Conservation (phyloP, 2,113 vertebrate genomes). For the Anhinga rufa region DNA sequence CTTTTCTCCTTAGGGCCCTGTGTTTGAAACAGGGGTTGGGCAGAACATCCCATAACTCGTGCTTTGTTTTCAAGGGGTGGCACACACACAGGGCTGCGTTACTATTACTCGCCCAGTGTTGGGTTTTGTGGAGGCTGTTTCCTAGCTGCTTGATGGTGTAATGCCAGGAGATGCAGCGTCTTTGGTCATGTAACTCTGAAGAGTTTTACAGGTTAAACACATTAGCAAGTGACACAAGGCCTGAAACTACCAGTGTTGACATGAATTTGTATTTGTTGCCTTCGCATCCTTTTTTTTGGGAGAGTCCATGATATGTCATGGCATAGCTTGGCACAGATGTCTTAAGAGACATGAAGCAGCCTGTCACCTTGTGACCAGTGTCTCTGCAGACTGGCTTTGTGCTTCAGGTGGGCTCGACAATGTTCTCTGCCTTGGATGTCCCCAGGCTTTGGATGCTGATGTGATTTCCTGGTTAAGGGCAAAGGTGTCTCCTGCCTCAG, state of each 20-base stretch:
- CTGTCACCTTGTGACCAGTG: not conserved
- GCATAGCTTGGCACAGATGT: not conserved
- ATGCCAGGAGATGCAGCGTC: not conserved
- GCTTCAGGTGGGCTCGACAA: not conserved
- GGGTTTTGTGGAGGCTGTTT: not conserved
- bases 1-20: not conserved
- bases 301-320: not conserved
- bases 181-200: not conserved
- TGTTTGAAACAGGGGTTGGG: not conserved
- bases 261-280: not conserved
- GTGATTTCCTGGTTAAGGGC: not conserved
- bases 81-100: not conserved
- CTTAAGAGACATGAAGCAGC: not conserved
- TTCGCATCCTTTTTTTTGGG: not conserved
- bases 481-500: not conserved
- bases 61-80: not conserved
- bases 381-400: not conserved
- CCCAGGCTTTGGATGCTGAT: not conserved
- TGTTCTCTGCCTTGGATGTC: not conserved
- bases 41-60: fast-evolving
- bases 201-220: not conserved
- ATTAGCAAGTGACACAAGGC: not conserved
- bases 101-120: not conserved
- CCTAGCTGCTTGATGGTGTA: not conserved
- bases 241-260: not conserved